Evolutionary conservation across 1,140 invertebrate genomes (phyloP).

Genomic region (Ceratitis capitata): DNA sequence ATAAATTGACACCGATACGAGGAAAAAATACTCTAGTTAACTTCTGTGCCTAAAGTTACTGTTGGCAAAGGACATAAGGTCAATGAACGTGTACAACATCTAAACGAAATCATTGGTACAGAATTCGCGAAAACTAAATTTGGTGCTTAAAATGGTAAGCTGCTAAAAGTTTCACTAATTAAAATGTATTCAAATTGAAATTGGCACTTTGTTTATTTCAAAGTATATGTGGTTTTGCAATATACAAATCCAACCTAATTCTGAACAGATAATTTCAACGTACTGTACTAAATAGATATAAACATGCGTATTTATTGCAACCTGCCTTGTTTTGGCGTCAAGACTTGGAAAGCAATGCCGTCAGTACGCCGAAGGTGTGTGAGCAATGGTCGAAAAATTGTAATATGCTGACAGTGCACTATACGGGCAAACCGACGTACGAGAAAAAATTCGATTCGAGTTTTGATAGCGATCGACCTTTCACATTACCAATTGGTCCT

Average conservation of each 20-base stretch:
- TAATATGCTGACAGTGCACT: no score
- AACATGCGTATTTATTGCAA: no score
- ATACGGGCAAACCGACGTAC: no score
- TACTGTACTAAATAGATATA: no score
- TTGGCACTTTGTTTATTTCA: not conserved
- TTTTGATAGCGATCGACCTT: conserved; percentile 86
- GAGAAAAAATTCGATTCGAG: no score
- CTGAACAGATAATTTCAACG: no score
- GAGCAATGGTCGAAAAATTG: no score
- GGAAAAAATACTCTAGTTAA: conserved; percentile 92
- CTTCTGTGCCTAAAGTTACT: conserved; percentile 83
- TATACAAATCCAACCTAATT: no score
- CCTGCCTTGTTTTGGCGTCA: no score
- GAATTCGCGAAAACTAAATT: conserved; percentile 86
- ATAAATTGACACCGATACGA: conserved; percentile 85
- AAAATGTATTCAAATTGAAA: not conserved
- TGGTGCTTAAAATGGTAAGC: conserved; percentile 38
- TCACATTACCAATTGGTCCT: conserved; percentile 88
- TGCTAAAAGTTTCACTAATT: not conserved
- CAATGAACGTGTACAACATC: conserved; percentile 92
- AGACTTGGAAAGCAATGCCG: no score
- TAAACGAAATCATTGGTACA: conserved; percentile 78
- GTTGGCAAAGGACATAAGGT: conserved; percentile 91
- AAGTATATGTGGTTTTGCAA: no score
- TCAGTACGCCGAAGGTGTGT: no score